Evolutionary conservation across 2,113 vertebrate genomes (phyloP).

Genomic region (Chloebia gouldiae): DNA sequence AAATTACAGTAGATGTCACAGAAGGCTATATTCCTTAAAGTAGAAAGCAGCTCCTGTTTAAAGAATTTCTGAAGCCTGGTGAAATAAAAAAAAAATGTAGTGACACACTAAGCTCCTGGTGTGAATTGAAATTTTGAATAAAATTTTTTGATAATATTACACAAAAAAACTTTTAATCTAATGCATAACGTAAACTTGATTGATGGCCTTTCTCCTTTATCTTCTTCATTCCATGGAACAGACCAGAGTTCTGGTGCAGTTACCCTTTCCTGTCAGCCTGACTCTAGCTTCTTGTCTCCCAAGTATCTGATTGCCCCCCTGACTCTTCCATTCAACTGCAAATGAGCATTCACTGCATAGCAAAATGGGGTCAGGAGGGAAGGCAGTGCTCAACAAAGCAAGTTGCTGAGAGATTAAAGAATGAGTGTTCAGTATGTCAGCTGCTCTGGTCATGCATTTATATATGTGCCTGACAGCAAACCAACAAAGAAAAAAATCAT

Average conservation of each 20-base stretch:
- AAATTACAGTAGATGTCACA: not conserved
- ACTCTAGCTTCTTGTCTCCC: not conserved
- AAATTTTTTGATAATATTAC: not conserved
- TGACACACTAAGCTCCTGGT: not conserved
- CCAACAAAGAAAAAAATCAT: not conserved
- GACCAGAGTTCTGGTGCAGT: not conserved
- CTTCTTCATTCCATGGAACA: not conserved
- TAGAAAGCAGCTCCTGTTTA: not conserved
- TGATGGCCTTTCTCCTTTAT: not conserved
- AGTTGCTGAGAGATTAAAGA: not conserved
- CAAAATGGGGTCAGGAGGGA: not conserved
- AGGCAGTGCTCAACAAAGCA: not conserved
- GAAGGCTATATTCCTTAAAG: not conserved
- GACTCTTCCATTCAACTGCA: not conserved
- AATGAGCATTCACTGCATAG: not conserved
- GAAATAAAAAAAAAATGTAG: not conserved
- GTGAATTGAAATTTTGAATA: not conserved
- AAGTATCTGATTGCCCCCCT: not conserved
- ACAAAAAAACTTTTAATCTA: not conserved
- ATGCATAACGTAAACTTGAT: not conserved
- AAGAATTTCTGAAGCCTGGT: not conserved
- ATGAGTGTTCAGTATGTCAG: not conserved
- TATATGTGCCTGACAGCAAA: rapidly evolving
- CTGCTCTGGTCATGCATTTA: not conserved
- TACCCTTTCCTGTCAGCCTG: not conserved